Base-by-base conservation (phyloP, 1,140 invertebrate species). In the Vollenhovia emeryi region DNA sequence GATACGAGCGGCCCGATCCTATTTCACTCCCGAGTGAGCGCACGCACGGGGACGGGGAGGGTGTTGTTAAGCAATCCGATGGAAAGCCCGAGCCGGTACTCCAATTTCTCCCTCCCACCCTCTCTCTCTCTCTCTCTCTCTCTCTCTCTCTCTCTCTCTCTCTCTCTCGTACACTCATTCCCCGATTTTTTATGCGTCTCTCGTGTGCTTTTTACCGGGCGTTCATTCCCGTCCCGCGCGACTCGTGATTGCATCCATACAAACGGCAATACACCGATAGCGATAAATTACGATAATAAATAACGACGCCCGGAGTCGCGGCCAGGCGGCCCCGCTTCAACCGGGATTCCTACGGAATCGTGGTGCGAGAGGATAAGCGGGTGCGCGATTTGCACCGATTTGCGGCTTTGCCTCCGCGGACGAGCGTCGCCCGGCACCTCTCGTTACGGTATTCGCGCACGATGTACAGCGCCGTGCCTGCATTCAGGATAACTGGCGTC, bases 11-110 rank as follows among this genome's bases (percentile, higher is more conserved):
- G 50, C 40, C n/a, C 62, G 75, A 85, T 85, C 84, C 84, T 69
- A 80, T 85, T 85, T 80, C 84, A 85, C 62, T 66, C 76, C 62
- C 84, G 75, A 85, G 43, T 82, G 76, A 80, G 21, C 76, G 76
- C 64, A 60, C 55, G 74, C 48, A 73, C 82, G 40, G 30, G 76
- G 18, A 30, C 27, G 30, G 15, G 62, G 30, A 11, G 62, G 43
- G 11, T 43, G 62, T 27, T 82, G 84, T 85, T 82, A 78, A 85
- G 75, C 84, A 68, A 80, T 85, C 40, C 84, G 76, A 69, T 85
- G 48, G 52, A 84, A 75, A 84, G 57, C 36, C n/a, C 59, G 36
- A 55, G 24, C 36, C 27, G 18, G n/a, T 50, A 73, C n/a, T 40
- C 33, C 30, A 33, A 21, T 24, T 73, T 18, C 59, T 24, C 40